Conservation (phyloP, 2,888 invertebrate species). For the Pheosia gnoma region DNA sequence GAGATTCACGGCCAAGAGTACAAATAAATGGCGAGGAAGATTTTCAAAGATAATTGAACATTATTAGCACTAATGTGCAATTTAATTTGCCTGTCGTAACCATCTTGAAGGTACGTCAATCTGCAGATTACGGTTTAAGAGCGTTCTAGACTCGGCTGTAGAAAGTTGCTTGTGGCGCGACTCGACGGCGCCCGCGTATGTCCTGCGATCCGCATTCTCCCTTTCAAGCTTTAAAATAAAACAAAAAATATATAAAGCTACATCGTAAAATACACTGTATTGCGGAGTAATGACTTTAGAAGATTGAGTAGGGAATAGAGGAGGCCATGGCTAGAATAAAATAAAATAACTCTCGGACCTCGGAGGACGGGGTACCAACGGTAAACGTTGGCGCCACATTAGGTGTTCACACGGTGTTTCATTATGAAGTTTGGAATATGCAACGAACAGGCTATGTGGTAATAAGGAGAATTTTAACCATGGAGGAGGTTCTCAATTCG, state of each 20-base stretch:
- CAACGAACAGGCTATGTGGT: slow-evolving; percentile 3
- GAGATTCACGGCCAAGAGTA: slow-evolving; percentile 37
- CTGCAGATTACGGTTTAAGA: slow-evolving; percentile 81
- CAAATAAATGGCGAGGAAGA: slow-evolving; percentile 37
- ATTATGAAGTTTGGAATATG: slow-evolving; percentile 12
- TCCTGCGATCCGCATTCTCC: slow-evolving; percentile 82
- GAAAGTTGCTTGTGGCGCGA: slow-evolving; percentile 83
- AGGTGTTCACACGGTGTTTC: neutral
- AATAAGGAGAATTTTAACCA: too few relatives aligned
- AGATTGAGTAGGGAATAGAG: slow-evolving; percentile 64
- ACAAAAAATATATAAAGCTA: slow-evolving; percentile 67
- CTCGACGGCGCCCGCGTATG: slow-evolving; percentile 77
- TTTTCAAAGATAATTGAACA: slow-evolving; percentile 51
- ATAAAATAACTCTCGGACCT: slow-evolving; percentile 31
- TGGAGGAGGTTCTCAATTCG: too few relatives aligned
- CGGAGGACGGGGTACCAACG: neutral
- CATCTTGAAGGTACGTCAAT: slow-evolving; percentile 78
- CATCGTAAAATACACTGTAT: slow-evolving; percentile 71
- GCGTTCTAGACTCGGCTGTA: slow-evolving; percentile 80
- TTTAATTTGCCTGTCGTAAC: slow-evolving; percentile 79
- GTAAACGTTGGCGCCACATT: neutral
- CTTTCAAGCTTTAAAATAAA: slow-evolving; percentile 71
- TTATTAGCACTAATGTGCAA: slow-evolving; percentile 70
- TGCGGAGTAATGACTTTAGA: slow-evolving; percentile 55
- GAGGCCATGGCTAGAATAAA: slow-evolving; percentile 37